Conservation (phyloP, 2,113 vertebrate species). For the Prunella himalayana region DNA sequence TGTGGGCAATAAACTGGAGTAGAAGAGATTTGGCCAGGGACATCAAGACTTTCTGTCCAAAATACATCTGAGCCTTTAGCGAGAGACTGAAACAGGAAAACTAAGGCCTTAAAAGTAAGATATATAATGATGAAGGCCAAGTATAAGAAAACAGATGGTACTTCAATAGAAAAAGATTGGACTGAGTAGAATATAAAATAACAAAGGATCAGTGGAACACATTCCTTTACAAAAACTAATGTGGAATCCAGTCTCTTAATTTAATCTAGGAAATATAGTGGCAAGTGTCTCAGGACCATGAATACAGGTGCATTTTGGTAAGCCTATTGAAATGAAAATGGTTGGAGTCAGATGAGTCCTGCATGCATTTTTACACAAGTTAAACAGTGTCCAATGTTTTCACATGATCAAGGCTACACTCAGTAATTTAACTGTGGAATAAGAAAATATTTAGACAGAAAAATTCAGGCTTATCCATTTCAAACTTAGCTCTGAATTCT, state of each 20-base stretch:
- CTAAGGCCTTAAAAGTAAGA: neutral
- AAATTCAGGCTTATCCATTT: neutral
- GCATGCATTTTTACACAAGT: neutral
- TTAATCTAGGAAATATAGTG: neutral
- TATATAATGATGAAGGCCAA: neutral
- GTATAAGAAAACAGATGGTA: neutral
- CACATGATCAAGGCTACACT: neutral
- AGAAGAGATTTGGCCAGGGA: neutral
- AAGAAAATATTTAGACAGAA: neutral
- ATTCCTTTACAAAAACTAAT: neutral
- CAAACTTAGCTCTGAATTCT: neutral
- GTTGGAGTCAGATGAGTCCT: neutral
- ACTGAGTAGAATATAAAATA: neutral
- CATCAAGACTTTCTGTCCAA: neutral
- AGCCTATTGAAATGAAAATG: neutral
- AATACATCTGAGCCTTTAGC: neutral
- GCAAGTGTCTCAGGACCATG: neutral
- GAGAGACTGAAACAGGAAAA: neutral
- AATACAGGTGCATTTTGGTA: neutral
- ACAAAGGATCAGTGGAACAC: neutral
- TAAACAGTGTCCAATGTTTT: neutral
- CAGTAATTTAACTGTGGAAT: neutral
- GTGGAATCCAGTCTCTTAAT: neutral
- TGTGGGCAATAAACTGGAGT: neutral
- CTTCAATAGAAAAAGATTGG: neutral